Evolutionary conservation across 2,888 invertebrate genomes (phyloP), one percentile per base, ranked within the genome.

Genomic region (Drosophila greeni): DNA sequence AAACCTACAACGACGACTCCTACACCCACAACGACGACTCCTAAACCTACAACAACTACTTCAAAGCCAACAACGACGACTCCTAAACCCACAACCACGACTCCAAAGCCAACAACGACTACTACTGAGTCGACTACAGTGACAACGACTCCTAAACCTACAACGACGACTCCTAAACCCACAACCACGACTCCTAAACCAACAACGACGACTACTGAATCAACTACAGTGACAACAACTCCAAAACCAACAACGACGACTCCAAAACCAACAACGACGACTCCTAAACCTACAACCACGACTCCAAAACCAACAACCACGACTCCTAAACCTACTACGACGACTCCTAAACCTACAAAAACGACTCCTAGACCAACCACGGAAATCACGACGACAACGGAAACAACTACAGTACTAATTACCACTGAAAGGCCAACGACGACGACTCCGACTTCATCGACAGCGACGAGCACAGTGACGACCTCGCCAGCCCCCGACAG

Each of bases 1-100:
- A 37, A 16, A 12, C 39, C n/a, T n/a, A n/a, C n/a, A 4, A 29
- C 49, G 16, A 16, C 42, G 2, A 43, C 18, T 1, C 8, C 23
- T 18, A n/a, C n/a, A 6, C 8, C 47, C 1, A 47, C 60, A 29
- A 70, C 56, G 3, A 33, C 42, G 1, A 58, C 49, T 23, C 16
- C 18, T 1, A 20, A 26, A 2, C 5, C 36, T 8, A 39, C 36
- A 5, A 45, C 60, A 26, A 47, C 34, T 3, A 20, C 56, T 3
- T 14, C 12, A 2, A 20, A 39, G 3, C 9, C 37, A 40, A 40
- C n/a, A 3, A 40, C 40, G 7, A n/a, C 8, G 14, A 12, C 20
- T 20, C 20, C 20, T 20, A 20, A 20, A 2, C 20, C 20, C 2
- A 20, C 14, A 2, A 5, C 33, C 5, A 33, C 6, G 2, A 37